Evolutionary conservation across 2,888 invertebrate genomes (phyloP), one percentile per base, ranked within the genome.

Genomic region (Tortricodes alternella): DNA sequence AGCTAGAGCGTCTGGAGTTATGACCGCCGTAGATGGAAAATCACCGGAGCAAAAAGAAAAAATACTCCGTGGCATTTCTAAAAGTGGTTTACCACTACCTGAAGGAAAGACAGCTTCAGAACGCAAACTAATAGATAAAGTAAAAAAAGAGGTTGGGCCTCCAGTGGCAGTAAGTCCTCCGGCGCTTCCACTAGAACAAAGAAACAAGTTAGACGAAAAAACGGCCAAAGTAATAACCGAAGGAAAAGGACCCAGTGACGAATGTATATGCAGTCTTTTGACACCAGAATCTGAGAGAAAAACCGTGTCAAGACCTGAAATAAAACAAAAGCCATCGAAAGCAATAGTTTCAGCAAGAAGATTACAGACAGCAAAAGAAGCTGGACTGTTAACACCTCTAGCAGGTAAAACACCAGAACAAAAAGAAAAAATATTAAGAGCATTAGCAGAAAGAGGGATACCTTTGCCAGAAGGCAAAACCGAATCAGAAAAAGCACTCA

Each of bases 31-130:
- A 9, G 37, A 37, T 18, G 9, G 18, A 11, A 38, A 1, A 19
- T 70, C 0, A 1, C 74, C 0, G 70, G 70, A 4, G 69, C 69
- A 7, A 52, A 78, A 7, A 68, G 70, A 59, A 74, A 0, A 73
- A 74, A 53, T 18, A 11, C 6, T 15, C 0, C 34, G 34, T 15
- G 34, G 8, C 6, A 13, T n/a, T 9, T 9, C 9, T 9, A 23
- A 16, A 11, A 29, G 29, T 2, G 24, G 15, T 15, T 5, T 13
- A 39, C 13, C 21, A 8, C 3, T 41, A 15, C 23, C 9, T 15
- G 41, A 24, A 9, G 41, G 16, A 0, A 41, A 41, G 13, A 41
- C 41, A n/a, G 13, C 8, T 7, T 41, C 41, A 24, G 41, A 41
- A 41, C 9, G 5, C 8, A 24, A 16, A 16, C 41, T 41, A 15